Evolutionary conservation across 2,888 invertebrate genomes (phyloP), one percentile per base, ranked within the genome.

Genomic region (Pseudococcus jackbeardsleyi): DNA sequence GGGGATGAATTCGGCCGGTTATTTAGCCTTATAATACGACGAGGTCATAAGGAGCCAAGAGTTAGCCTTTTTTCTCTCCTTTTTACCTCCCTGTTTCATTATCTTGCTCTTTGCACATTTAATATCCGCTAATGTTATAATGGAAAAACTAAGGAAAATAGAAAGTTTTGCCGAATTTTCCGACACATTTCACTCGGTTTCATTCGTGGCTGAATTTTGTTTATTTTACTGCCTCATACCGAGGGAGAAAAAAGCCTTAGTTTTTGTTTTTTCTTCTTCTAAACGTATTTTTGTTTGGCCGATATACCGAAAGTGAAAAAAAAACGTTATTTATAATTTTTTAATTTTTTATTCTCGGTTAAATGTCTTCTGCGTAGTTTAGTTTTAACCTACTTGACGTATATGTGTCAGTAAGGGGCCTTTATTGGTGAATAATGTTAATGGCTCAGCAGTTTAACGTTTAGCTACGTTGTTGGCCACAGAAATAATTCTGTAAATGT

Each of bases 131-230:
- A 87, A 87, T 87, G 87, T 72, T 87, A 77, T 87, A 87, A 87
- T 87, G 50, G 87, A 87, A 87, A 87, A 87, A 87, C 87, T 77
- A 87, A 48, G 50, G 87, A 79, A 87, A 87, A 87, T 87, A 79
- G 77, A 86, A 87, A 87, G 50, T 87, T 77, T 87, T 86, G 42
- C 17, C 50, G 77, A 87, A 87, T 87, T 87, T 87, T 87, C 87
- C 87, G 87, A 87, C 87, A 87, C 87, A 87, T 87, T 87, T 87
- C 87, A 87, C 87, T 33, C 87, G 46, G 87, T 87, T 87, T 87
- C 77, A 87, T 87, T 72, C 87, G 77, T 87, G 87, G 87, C 77
- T 87, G 77, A 87, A 87, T 87, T 87, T 77, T 87, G 54, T 87
- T 87, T 87, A 87, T 87, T 87, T 87, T 82, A 26, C 22, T 59